Conservation (phyloP, 1,140 invertebrate genomes). For the Globodera rostochiensis region DNA sequence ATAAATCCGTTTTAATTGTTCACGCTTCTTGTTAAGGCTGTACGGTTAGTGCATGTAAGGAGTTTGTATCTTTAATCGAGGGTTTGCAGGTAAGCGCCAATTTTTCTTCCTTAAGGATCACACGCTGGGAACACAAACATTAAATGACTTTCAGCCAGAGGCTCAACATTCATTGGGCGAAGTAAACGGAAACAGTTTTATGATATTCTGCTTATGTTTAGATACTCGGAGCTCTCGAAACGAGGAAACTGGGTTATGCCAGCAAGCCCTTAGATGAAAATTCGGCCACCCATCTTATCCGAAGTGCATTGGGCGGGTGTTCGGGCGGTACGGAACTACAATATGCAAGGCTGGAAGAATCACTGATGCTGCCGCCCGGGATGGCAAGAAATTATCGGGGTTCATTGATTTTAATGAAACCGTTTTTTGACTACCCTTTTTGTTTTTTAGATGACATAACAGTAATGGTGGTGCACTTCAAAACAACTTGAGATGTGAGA, state of each 20-base stretch:
- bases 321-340: constrained; percentile 61
- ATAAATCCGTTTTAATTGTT: too few species aligned
- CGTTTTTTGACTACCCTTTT: neutral
- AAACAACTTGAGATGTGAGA: constrained; percentile 35
- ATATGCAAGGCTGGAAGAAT: constrained; percentile 57
- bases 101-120: constrained; percentile 2
- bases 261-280: constrained; percentile 65
- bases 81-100: neutral
- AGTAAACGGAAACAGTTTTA: constrained; percentile 28
- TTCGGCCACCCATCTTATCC: constrained; percentile 61
- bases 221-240: constrained; percentile 52
- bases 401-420: constrained; percentile 9
- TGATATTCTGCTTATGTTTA: constrained; percentile 21
- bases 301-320: constrained; percentile 61
- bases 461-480: constrained; percentile 60
- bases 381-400: constrained; percentile 57
- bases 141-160: constrained; percentile 51
- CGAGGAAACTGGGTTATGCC: constrained; percentile 46
- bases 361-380: constrained; percentile 56
- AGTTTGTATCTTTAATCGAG: neutral
- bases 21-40: neutral
- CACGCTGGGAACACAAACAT: constrained; percentile 56
- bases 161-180: constrained; percentile 45
- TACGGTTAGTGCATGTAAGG: constrained; percentile 5
- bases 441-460: constrained; percentile 47